Evolutionary conservation across 2,113 vertebrate species (phyloP).

Genomic region (Panthera uncia): DNA sequence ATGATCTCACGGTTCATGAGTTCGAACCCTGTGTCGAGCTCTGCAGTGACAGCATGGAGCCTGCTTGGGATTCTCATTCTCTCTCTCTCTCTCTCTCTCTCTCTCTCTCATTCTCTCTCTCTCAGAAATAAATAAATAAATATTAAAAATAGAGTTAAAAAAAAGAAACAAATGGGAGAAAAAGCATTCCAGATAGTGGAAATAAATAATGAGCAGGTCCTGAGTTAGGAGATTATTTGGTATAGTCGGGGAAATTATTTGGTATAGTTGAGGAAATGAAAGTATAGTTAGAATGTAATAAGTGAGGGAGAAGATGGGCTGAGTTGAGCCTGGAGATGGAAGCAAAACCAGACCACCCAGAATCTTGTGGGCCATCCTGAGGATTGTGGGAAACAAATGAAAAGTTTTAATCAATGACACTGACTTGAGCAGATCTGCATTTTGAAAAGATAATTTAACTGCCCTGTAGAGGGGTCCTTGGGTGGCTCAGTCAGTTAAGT

Average conservation of each 20-base stretch:
- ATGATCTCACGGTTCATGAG: no score
- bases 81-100: no score
- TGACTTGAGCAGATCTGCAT: not conserved
- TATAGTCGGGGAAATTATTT: not conserved
- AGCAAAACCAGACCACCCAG: not conserved
- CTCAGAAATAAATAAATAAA: no score
- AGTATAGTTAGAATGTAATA: not conserved
- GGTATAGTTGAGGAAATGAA: not conserved
- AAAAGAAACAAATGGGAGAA: not conserved
- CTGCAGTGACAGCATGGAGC: no score
- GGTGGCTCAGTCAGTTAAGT: no score
- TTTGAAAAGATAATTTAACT: not conserved
- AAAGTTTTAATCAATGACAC: not conserved
- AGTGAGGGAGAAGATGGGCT: not conserved
- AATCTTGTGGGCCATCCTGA: not conserved
- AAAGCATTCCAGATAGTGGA: not conserved
- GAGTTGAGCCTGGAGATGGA: not conserved
- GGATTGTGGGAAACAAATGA: not conserved
- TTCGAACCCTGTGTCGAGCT: no score
- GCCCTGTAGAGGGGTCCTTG: no score
- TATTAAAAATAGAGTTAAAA: no score
- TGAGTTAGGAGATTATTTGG: not conserved
- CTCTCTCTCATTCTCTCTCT: no score
- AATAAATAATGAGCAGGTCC: not conserved
- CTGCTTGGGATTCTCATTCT: no score